These are phyloP conservation scores for Colius striatus DNA, from an alignment of 2,113 vertebrate genomes.

Conservation along the genomic window DNA sequence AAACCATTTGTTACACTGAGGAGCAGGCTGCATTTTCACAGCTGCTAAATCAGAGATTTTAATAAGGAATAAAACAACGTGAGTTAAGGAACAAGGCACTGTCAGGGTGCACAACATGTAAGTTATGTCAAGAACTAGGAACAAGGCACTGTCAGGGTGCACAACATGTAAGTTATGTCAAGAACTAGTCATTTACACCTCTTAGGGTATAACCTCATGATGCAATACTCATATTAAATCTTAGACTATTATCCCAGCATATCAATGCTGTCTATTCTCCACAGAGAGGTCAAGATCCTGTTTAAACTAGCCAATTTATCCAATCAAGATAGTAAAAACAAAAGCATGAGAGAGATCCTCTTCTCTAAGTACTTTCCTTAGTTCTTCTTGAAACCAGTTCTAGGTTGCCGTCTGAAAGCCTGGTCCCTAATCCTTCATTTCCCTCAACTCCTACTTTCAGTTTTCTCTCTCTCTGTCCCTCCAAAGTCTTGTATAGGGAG, in stretches of 20 bases:
- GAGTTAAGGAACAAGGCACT: fast-evolving
- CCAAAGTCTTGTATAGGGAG: not conserved
- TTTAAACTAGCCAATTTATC: constrained; percentile 53
- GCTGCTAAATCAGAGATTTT: not conserved
- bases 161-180: not conserved
- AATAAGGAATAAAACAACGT: not conserved
- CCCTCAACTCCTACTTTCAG: not conserved
- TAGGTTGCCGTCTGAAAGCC: not conserved
- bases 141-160: not conserved
- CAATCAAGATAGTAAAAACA: constrained; percentile 29
- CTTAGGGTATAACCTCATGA: constrained; percentile 30
- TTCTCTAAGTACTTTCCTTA: not conserved
- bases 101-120: not conserved
- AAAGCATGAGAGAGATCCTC: not conserved
- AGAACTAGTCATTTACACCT: not conserved
- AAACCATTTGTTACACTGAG: not conserved
- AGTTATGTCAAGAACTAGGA: too few species aligned
- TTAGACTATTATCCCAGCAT: not conserved
- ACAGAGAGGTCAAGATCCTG: constrained; percentile 1
- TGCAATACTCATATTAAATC: constrained; percentile 24
- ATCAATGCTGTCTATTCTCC: not conserved
- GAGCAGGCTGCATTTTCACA: not conserved
- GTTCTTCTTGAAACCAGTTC: not conserved
- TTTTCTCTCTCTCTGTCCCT: not conserved
- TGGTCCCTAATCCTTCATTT: not conserved